These are phyloP conservation scores for Drosophila kanekoi DNA, from an alignment of 2,888 invertebrate genomes.

Conservation along the genomic window DNA sequence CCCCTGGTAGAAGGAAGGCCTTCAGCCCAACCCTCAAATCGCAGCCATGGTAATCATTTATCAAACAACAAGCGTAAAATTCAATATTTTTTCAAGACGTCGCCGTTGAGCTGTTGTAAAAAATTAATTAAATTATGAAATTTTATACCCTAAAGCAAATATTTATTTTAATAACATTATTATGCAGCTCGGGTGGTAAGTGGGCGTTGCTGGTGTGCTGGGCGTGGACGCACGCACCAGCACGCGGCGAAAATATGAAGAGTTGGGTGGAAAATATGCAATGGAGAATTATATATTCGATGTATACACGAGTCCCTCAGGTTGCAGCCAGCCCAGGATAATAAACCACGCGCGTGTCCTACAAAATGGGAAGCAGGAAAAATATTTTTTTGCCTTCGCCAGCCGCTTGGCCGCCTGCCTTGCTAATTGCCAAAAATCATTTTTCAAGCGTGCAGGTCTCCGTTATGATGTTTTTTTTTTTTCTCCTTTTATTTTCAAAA, in stretches of 20 bases:
- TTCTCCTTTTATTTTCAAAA: conserved; percentile 15
- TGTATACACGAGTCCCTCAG: conserved; percentile 53
- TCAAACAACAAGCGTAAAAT: conserved; percentile 71
- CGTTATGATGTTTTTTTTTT: conserved; percentile 8
- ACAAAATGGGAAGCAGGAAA: conserved; percentile 33
- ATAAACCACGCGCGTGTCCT: conserved; percentile 71
- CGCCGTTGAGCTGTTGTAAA: conserved; percentile 50
- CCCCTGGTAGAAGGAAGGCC: neutral
- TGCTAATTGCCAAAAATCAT: conserved; percentile 79
- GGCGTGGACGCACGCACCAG: conserved; percentile 57
- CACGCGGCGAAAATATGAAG: conserved; percentile 40
- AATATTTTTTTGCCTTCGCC: conserved; percentile 32
- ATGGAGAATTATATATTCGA: conserved; percentile 14
- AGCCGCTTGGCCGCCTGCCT: conserved; percentile 51
- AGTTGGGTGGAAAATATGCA: conserved; percentile 38
- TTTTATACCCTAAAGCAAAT: conserved; percentile 78
- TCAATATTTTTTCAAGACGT: conserved; percentile 68
- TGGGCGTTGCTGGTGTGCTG: conserved; percentile 41
- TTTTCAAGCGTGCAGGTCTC: conserved; percentile 67
- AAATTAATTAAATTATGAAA: conserved; percentile 80
- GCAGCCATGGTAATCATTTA: conserved; percentile 76
- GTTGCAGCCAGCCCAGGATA: conserved; percentile 70
- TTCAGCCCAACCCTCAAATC: conserved; percentile 39
- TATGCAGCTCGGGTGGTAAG: conserved; percentile 62
- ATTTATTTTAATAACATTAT: conserved; percentile 81